These are phyloP conservation scores for Macquaria ambigua DNA, from an alignment of 2,113 vertebrate genomes.

Conservation along the genomic window DNA sequence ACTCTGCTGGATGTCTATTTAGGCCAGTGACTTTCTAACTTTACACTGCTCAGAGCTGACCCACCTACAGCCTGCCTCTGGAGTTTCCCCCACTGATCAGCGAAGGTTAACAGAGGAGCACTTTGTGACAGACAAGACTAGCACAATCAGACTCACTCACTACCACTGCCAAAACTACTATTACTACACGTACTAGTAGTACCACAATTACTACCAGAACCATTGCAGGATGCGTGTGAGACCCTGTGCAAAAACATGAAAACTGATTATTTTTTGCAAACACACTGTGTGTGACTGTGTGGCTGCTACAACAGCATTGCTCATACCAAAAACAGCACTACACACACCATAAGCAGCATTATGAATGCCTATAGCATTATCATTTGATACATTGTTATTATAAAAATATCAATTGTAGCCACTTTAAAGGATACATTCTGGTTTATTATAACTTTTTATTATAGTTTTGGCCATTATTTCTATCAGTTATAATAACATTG, in stretches of 20 bases:
- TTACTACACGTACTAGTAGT: not conserved
- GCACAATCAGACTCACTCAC: not conserved
- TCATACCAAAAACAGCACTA: no score
- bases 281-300: not conserved
- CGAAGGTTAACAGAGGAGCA: not conserved
- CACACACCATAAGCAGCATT: not conserved
- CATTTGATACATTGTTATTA: not conserved
- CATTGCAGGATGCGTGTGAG: not conserved
- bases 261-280: not conserved
- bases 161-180: not conserved
- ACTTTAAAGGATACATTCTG: not conserved
- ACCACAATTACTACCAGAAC: not conserved
- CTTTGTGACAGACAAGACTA: not conserved
- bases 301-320: no score
- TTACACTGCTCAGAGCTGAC: conserved; percentile 41
- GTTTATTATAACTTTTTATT: not conserved
- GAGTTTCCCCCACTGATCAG: not conserved
- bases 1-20: conserved; percentile 39
- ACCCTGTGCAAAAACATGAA: not conserved
- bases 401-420: not conserved
- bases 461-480: not conserved
- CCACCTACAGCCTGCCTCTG: conserved; percentile 39
- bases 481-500: not conserved
- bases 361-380: not conserved
- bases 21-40: conserved; percentile 53